A percentile compares a stretch with the other conserved stretches of the same genome.
These are phyloP conservation scores for Dendronephthya gigantea DNA, from an alignment of 64 coral and sea anemone species.

Conservation along the genomic window DNA sequence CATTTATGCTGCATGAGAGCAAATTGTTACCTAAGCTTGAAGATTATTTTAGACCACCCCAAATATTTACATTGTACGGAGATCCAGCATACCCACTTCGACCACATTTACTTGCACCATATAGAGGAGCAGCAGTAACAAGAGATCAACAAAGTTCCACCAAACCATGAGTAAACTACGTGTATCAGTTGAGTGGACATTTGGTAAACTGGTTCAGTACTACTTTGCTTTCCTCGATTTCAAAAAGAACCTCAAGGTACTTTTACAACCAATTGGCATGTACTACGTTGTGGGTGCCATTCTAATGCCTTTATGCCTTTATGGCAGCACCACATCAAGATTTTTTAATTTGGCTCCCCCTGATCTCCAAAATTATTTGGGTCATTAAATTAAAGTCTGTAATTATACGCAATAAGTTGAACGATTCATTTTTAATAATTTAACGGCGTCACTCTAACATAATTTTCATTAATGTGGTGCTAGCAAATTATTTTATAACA, in stretches of 20 bases:
- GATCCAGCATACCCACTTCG: background rate
- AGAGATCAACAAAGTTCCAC: background rate
- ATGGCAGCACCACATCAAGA: background rate
- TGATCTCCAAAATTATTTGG: background rate
- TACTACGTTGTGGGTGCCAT: background rate
- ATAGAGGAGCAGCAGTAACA: background rate
- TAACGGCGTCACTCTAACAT: background rate
- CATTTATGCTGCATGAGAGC: constrained; percentile 52
- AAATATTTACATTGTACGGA: constrained; percentile 8
- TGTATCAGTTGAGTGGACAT: background rate
- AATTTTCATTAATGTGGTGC: background rate
- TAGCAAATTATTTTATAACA: too few species aligned
- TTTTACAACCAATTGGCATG: background rate
- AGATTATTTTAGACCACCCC: constrained; percentile 50
- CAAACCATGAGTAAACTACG: background rate
- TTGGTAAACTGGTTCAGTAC: background rate
- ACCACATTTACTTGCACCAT: background rate
- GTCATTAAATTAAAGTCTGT: background rate
- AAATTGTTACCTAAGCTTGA: constrained; percentile 46
- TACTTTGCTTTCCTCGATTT: constrained; percentile 10
- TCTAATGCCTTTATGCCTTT: background rate
- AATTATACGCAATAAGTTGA: too few species aligned
- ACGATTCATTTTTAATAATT: background rate
- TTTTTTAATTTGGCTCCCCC: background rate
- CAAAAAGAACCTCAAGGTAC: background rate